Base-by-base conservation (phyloP, 2,113 vertebrate genomes). In the Sceloporus undulatus region DNA sequence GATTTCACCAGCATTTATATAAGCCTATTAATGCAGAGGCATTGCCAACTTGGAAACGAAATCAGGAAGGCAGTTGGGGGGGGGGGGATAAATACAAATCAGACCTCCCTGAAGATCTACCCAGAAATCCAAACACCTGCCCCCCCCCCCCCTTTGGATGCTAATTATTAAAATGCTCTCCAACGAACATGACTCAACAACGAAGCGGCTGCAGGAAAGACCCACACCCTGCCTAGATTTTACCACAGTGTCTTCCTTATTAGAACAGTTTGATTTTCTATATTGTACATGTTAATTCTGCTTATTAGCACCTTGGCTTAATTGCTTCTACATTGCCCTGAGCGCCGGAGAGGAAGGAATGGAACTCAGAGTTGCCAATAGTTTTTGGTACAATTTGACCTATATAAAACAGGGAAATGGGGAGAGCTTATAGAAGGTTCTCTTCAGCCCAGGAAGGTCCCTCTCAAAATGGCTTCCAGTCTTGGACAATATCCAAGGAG, bases 261-360 rank as follows among this genome's bases (percentile, higher is more conserved):
- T 91, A 94, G 84, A 77, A 88, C 70, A 77, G 13, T 84, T 93
- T 94, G 91, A 19, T 83, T 80, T 93, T 79, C 92, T 93, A 91
- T 79, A 86, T 84, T 42, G 86, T 77, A 85, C 65, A 0, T 88
- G 52, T 91, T 88, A 91, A 87, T 92, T 94, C 59, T 89, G 56
- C 40, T 93, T 94, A 91, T 91, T 89, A 94, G 86, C 59, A 81
- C 34, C 48, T 6, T 48, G 86, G 16, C 85, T 88, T 83, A 91
- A 92, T 90, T 93, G 88, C 86, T 88, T 91, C 79, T 82, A 68
- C 27, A 19, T 77, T n/a, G n/a, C 91, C 90, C 86, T 48, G 25
- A 91, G 92, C 86, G 78, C 79, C 84, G 86, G 0, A 0, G 88
- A 78, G 88, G 77, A 82, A 68, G 91, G 87, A 70, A 70, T 27